Evolutionary conservation across 2,113 vertebrate genomes (phyloP), one percentile per base, ranked within the genome.

Genomic region (Circaetus cinerascens): DNA sequence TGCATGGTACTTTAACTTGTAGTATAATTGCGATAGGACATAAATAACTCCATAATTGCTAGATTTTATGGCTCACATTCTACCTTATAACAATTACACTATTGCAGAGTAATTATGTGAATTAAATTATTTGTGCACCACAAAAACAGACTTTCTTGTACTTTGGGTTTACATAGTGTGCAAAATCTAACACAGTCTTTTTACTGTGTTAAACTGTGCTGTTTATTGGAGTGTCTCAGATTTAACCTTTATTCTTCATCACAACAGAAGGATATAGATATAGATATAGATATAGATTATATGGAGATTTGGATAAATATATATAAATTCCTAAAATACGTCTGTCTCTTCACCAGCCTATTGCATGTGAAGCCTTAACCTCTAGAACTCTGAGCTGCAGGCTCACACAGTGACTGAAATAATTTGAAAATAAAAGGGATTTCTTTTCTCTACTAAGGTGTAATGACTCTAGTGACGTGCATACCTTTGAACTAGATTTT

Each of bases 11-110:
- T 96, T 95, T 75, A 93, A 93, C 25, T 88, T 96, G 55, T 51
- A 72, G 7, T 64, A 75, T 96, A 96, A 97, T 97, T 97, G 63
- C 3, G 3, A 72, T 81, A 84, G 50, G 50, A 76, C 81, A 97
- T 95, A 97, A 97, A 95, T 96, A 97, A 94, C 71, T 73, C 41
- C 51, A 19, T 56, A 96, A 92, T 93, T 95, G 68, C 73, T 94
- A 86, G 40, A 88, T 95, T 97, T 97, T 93, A 95, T 90, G 43
- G 21, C 15, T 93, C n/a, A 51, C 38, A 78, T 80, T 96, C 66
- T 95, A 86, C 57, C 71, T 88, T 73, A 45, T 29, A 95, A 89
- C 46, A 95, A 92, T 97, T 94, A 88, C 63, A 89, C 30, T 96
- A 90, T 97, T 97, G 93, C 26, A 62, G 60, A 93, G 25, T 96